Evolutionary conservation across 2,888 invertebrate species (phyloP).

Genomic region (Perizoma flavofasciatum): DNA sequence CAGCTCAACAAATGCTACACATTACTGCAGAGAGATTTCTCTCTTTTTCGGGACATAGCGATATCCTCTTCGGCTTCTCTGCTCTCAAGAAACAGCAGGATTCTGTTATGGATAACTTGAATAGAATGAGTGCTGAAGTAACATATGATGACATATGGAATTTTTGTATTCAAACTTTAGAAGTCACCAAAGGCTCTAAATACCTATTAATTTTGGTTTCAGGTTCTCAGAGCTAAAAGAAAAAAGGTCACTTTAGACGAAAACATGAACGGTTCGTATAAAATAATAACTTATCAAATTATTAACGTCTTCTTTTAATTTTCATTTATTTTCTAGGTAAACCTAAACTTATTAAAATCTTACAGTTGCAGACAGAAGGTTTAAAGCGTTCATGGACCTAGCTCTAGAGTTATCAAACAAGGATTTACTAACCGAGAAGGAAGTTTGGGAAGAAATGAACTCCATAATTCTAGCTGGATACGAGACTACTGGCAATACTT

Average conservation of each 20-base stretch:
- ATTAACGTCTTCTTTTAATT: too few species aligned
- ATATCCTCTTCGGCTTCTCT: conserved; percentile 24
- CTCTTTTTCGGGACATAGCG: conserved; percentile 27
- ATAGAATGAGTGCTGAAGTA: conserved; percentile 20
- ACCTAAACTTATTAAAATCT: too few species aligned
- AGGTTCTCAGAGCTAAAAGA: conserved; percentile 27
- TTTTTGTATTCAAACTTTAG: too few species aligned
- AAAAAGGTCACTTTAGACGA: conserved; percentile 1
- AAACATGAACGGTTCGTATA: conserved; percentile 17
- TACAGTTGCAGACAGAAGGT: conserved; percentile 43
- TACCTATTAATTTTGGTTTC: neutral
- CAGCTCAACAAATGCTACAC: conserved; percentile 18
- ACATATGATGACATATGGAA: neutral
- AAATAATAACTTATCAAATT: neutral
- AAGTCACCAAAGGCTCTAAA: too few species aligned
- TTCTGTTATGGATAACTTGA: conserved; percentile 15
- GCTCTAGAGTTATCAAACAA: conserved; percentile 56
- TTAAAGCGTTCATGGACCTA: conserved; percentile 70
- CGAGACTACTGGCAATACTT: conserved; percentile 25
- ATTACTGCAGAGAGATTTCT: conserved; percentile 25
- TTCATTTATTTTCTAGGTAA: too few species aligned
- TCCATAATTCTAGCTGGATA: conserved; percentile 23
- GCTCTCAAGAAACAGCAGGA: conserved; percentile 27
- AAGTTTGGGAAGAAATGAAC: conserved; percentile 33
- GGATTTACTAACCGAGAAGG: conserved; percentile 41